These are phyloP conservation scores for Cheumatopsyche charites DNA, from an alignment of 1,140 invertebrate genomes.

Conservation along the genomic window DNA sequence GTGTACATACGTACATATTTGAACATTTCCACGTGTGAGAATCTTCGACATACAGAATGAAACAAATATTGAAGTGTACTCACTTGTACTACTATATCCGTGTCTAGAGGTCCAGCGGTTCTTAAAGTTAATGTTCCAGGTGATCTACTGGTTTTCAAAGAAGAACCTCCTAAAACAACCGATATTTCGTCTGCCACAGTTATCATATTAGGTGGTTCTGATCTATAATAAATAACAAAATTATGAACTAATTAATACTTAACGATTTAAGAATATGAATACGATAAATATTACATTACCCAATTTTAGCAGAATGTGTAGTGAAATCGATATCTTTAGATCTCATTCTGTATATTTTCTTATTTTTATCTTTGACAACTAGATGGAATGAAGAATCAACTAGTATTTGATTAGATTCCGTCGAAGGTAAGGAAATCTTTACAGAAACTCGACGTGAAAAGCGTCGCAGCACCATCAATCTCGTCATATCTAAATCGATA, in stretches of 20 bases:
- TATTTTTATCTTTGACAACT: constrained; percentile 51
- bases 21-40: background rate
- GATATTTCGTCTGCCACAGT: constrained; percentile 34
- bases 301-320: constrained; percentile 26
- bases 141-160: constrained; percentile 59
- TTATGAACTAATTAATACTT: too few relatives aligned
- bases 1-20: background rate
- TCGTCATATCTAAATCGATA: constrained; percentile 59
- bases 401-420: constrained; percentile 38
- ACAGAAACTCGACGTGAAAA: constrained; percentile 50
- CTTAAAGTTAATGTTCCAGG: constrained; percentile 56
- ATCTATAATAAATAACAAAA: background rate
- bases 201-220: constrained; percentile 8
- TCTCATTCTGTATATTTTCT: constrained; percentile 52
- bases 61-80: too few relatives aligned
- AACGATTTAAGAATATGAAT: too few relatives aligned
- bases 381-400: constrained; percentile 51
- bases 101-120: constrained; percentile 64
- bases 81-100: constrained; percentile 67
- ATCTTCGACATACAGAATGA: too few relatives aligned
- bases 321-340: constrained; percentile 50
- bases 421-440: constrained; percentile 27
- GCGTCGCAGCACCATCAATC: constrained; percentile 59
- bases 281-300: too few relatives aligned
- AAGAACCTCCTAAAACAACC: constrained; percentile 59